These are phyloP conservation scores for Caenorhabditis japonica DNA, from an alignment of 2,888 invertebrate species.

Conservation along the genomic window DNA sequence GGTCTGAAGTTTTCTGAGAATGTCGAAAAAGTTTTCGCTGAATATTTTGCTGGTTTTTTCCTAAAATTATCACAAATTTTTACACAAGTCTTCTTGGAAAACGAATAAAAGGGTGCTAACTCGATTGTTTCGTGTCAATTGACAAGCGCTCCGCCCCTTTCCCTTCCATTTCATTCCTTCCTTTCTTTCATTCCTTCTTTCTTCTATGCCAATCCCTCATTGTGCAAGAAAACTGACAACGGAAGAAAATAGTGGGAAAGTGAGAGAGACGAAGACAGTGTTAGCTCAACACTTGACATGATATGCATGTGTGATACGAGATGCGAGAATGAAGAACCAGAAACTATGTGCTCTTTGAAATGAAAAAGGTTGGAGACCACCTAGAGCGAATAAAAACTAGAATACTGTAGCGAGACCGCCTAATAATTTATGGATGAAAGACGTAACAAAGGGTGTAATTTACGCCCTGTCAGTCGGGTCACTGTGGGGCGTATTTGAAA, in stretches of 20 bases:
- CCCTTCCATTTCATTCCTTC: not conserved
- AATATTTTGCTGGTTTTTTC: too few relatives aligned
- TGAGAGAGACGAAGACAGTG: slow-evolving; percentile 25
- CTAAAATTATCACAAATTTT: too few relatives aligned
- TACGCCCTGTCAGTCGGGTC: slow-evolving; percentile 13
- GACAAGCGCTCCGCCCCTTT: slow-evolving; percentile 28
- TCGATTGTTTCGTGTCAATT: slow-evolving; percentile 45
- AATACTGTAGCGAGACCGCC: too few relatives aligned
- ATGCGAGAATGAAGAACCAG: too few relatives aligned
- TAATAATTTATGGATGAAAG: slow-evolving; percentile 35
- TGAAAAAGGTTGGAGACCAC: too few relatives aligned
- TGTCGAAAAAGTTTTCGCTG: too few relatives aligned
- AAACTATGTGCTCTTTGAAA: too few relatives aligned
- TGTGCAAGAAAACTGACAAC: not conserved
- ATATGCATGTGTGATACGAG: slow-evolving; percentile 6
- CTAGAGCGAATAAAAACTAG: too few relatives aligned
- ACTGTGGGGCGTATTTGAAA: too few relatives aligned
- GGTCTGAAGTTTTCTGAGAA: too few relatives aligned
- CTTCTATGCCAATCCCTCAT: slow-evolving; percentile 9
- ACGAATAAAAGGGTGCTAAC: not conserved
- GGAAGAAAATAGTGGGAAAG: slow-evolving; percentile 14
- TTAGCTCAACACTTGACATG: slow-evolving; percentile 30
- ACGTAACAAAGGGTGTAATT: slow-evolving; percentile 32
- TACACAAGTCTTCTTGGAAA: too few relatives aligned
- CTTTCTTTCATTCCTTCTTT: too few relatives aligned